phyloP scores from a whole-genome alignment of 2,113 vertebrate genomes.

The Chloebia gouldiae region DNA sequence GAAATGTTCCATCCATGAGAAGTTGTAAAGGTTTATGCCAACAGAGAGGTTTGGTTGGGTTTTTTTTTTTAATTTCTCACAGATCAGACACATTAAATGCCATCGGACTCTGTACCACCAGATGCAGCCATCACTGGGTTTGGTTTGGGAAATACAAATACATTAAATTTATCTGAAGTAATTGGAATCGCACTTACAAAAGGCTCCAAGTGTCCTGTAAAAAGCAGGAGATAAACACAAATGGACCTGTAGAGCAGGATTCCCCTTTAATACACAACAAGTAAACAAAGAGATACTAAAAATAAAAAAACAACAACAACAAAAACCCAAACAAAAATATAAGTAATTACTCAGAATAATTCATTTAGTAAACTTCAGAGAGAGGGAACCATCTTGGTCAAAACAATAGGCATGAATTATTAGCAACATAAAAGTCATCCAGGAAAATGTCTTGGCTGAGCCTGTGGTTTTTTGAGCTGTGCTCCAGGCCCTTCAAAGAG shows the following conservation, averaged over 20 bases:
- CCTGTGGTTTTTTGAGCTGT: background rate
- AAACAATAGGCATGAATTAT: background rate
- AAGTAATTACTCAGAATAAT: background rate
- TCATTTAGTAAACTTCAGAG: background rate
- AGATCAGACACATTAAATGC: background rate
- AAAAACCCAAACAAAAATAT: accelerated
- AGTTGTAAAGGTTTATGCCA: background rate
- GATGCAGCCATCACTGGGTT: background rate
- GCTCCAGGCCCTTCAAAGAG: background rate
- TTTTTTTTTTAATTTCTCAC: background rate
- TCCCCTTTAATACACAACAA: background rate
- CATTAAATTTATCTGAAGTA: background rate
- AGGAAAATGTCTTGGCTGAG: background rate
- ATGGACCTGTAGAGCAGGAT: background rate
- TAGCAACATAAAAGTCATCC: background rate
- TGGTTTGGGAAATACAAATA: background rate
- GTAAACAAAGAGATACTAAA: background rate
- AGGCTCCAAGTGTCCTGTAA: background rate
- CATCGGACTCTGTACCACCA: background rate
- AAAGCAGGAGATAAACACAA: background rate
- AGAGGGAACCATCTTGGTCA: background rate
- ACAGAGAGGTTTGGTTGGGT: accelerated
- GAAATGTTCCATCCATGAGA: background rate
- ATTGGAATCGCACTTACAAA: background rate
- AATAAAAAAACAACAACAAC: too few species aligned